Percentiles rank a stretch among this genome's conserved stretches.
These are phyloP conservation scores for Corythoichthys haematopterus DNA, from an alignment of 2,113 vertebrate species.

Conservation along the genomic window DNA sequence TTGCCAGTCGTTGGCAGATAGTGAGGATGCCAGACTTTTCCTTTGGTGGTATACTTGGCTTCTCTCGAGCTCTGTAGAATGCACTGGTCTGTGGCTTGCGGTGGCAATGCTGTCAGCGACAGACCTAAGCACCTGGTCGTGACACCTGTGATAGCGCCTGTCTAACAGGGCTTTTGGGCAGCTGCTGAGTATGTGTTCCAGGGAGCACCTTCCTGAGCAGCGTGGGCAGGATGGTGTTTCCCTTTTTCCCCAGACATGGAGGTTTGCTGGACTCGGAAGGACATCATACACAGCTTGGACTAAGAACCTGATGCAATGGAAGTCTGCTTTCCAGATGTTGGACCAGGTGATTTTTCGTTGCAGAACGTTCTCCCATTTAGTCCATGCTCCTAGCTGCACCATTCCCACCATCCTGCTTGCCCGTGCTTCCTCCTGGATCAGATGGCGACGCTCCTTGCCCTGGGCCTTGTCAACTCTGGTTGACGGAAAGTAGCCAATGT, in stretches of 20 bases:
- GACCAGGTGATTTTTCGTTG: not conserved
- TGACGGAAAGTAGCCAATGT: too few relatives aligned
- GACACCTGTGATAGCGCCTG: not conserved
- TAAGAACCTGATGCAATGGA: not conserved
- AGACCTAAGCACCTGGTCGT: not conserved
- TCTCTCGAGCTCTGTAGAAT: not conserved
- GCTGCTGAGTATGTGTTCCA: not conserved
- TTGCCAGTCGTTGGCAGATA: not conserved
- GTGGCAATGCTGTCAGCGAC: too few relatives aligned
- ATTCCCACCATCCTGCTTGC: not conserved
- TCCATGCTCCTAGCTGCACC: not conserved
- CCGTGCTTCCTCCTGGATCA: not conserved
- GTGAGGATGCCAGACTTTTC: too few relatives aligned
- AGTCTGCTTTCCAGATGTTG: conserved; percentile 14
- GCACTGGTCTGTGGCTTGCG: not conserved
- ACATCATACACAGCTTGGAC: not conserved
- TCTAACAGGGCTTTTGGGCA: not conserved
- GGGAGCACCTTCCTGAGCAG: not conserved
- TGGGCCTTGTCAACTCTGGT: not conserved
- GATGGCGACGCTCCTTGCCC: not conserved
- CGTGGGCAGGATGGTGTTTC: not conserved
- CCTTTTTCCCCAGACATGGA: not conserved
- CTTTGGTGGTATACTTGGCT: not conserved
- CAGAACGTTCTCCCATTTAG: not conserved
- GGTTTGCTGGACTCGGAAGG: not conserved